Conservation (phyloP, 2,888 invertebrate species). For the Synergus umbraculus region DNA sequence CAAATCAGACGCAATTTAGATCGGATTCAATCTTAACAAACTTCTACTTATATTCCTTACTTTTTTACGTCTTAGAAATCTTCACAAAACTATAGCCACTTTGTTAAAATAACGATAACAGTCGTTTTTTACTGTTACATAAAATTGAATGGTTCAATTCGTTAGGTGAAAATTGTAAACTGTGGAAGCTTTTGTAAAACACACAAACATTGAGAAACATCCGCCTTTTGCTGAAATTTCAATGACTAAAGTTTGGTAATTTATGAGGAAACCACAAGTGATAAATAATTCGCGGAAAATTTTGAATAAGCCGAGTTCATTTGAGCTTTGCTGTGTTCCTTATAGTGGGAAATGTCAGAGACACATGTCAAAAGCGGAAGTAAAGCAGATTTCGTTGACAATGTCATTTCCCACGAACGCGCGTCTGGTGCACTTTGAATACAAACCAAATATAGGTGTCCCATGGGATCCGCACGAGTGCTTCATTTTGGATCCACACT, state of each 20-base stretch:
- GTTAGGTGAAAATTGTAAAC: not conserved
- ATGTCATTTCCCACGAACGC: constrained; percentile 65
- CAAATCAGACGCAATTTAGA: not conserved
- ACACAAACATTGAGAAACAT: not conserved
- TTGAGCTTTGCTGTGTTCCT: constrained; percentile 17
- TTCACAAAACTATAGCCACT: too few species aligned
- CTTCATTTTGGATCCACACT: constrained; percentile 44
- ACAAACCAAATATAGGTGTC: constrained; percentile 62
- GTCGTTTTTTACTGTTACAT: not conserved
- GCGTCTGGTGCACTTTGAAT: constrained; percentile 65
- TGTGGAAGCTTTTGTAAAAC: not conserved
- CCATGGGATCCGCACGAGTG: constrained; percentile 53
- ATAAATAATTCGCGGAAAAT: constrained; percentile 12
- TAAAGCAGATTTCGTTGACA: constrained; percentile 43
- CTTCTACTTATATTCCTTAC: not conserved
- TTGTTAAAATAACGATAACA: too few species aligned
- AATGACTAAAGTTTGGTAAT: not conserved
- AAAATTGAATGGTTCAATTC: not conserved
- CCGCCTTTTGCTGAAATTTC: not conserved
- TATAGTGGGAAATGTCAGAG: not conserved
- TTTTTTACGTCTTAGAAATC: too few species aligned
- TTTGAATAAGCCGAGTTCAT: not conserved
- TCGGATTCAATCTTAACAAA: not conserved
- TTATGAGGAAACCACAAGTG: constrained; percentile 9
- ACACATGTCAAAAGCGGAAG: constrained; percentile 36